Percentiles rank a stretch among this genome's conserved stretches.
phyloP scores from a whole-genome alignment of 1,140 invertebrate genomes.

The Pectinophora gossypiella region DNA sequence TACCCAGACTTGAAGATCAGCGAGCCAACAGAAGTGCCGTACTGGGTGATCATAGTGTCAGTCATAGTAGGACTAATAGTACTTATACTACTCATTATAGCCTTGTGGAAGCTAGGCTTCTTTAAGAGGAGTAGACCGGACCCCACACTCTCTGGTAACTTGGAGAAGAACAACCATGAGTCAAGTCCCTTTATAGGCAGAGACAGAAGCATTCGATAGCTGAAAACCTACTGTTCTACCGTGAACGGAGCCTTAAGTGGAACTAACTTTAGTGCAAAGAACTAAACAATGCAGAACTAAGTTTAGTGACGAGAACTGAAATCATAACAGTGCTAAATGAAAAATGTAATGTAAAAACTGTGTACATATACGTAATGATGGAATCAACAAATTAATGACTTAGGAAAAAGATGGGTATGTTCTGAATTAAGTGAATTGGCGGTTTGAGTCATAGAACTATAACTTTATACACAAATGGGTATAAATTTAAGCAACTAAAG shows the following conservation, averaged over 20 bases:
- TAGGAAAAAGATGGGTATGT: too few relatives aligned
- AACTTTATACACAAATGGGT: too few relatives aligned
- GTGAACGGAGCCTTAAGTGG: slow-evolving; percentile 10
- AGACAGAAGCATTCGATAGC: slow-evolving; percentile 65
- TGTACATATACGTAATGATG: too few relatives aligned
- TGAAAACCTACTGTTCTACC: slow-evolving; percentile 8
- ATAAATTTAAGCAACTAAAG: too few relatives aligned
- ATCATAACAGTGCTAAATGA: too few relatives aligned
- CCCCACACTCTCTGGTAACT: slow-evolving; percentile 87
- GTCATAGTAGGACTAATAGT: slow-evolving; percentile 87
- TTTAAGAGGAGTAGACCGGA: slow-evolving; percentile 90
- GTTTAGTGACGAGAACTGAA: too few relatives aligned
- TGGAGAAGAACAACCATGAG: slow-evolving; percentile 86
- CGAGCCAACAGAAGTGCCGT: slow-evolving; percentile 82
- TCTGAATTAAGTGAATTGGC: too few relatives aligned
- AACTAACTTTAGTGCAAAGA: too few relatives aligned
- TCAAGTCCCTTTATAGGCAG: slow-evolving; percentile 73
- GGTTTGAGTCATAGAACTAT: too few relatives aligned
- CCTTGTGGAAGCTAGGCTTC: slow-evolving; percentile 91
- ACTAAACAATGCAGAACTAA: too few relatives aligned
- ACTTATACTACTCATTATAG: slow-evolving; percentile 84
- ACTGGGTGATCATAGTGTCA: slow-evolving; percentile 90
- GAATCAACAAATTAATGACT: too few relatives aligned
- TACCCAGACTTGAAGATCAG: slow-evolving; percentile 86
- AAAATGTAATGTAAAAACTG: too few relatives aligned